Conservation (phyloP, 2,113 vertebrate species). For the Chloropsis hardwickii region DNA sequence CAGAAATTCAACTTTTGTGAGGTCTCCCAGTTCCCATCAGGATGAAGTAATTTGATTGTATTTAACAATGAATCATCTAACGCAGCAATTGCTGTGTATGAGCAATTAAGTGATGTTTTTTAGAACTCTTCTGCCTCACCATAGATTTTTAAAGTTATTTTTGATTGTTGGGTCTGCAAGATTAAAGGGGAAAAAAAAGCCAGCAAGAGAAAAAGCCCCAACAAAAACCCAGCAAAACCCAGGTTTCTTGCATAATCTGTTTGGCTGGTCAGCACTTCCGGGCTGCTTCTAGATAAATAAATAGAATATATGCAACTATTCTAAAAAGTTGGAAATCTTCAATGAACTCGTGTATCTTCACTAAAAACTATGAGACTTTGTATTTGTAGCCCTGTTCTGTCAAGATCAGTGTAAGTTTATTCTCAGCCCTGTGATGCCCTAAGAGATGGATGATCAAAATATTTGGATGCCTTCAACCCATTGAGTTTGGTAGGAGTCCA, state of each 20-base stretch:
- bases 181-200: not conserved
- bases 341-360: not conserved
- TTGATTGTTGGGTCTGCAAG: not conserved
- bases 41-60: not conserved
- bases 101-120: not conserved
- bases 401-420: not conserved
- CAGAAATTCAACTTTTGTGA: conserved; percentile 9
- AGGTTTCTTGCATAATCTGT: not conserved
- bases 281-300: not conserved
- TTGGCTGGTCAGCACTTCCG: not conserved
- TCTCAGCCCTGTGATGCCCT: not conserved
- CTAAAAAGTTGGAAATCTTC: not conserved
- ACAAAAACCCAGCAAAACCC: not conserved
- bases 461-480: not conserved
- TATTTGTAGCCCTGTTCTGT: not conserved
- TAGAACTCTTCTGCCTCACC: not conserved
- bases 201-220: not conserved
- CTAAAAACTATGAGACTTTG: not conserved
- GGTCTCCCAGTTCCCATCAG: not conserved
- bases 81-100: not conserved
- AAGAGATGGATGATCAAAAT: rapidly evolving
- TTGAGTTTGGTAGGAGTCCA: not conserved
- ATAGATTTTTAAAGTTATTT: conserved; percentile 1
- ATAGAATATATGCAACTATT: not conserved
- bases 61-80: not conserved